Evolutionary conservation across 2,113 vertebrate species (phyloP).

Genomic region (Pedionomus torquatus): DNA sequence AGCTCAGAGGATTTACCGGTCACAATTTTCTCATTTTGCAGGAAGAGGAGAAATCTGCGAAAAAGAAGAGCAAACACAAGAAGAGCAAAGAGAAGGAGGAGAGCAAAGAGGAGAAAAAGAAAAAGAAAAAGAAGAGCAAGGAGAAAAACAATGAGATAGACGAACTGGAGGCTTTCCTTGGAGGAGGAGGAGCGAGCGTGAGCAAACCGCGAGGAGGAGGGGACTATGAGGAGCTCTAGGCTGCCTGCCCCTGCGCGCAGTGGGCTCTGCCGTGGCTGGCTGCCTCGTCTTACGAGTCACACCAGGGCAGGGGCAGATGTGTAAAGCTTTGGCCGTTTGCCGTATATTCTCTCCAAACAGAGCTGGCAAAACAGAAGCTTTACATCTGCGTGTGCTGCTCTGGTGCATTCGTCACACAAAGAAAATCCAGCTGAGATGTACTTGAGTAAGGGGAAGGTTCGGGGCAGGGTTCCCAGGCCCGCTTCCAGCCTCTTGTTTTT

Average conservation of each 20-base stretch:
- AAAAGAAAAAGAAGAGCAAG: constrained; percentile 78
- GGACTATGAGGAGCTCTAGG: constrained; percentile 95
- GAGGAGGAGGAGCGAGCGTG: constrained; percentile 70
- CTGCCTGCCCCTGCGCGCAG: not conserved
- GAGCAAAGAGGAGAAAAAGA: constrained; percentile 76
- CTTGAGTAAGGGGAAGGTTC: not conserved
- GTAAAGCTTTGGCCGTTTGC: constrained; percentile 17
- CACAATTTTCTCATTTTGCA: constrained; percentile 1
- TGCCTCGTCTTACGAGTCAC: not conserved
- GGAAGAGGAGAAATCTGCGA: constrained; percentile 88
- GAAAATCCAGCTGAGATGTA: not conserved
- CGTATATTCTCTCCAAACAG: not conserved
- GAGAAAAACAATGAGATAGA: constrained; percentile 81
- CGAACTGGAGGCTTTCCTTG: constrained; percentile 93
- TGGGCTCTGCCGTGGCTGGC: not conserved
- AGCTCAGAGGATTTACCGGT: not conserved
- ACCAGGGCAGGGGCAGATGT: constrained; percentile 5
- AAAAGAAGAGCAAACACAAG: constrained; percentile 88
- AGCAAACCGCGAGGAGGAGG: constrained; percentile 80
- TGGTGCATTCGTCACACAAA: not conserved
- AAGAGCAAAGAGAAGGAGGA: constrained; percentile 86
- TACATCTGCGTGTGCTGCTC: constrained; percentile 24
- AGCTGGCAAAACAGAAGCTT: constrained; percentile 46
- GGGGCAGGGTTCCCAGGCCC: not conserved
- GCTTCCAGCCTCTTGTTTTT: not conserved